Conservation (phyloP, 2,797 vertebrate genomes). For the Chelon labrosus region DNA sequence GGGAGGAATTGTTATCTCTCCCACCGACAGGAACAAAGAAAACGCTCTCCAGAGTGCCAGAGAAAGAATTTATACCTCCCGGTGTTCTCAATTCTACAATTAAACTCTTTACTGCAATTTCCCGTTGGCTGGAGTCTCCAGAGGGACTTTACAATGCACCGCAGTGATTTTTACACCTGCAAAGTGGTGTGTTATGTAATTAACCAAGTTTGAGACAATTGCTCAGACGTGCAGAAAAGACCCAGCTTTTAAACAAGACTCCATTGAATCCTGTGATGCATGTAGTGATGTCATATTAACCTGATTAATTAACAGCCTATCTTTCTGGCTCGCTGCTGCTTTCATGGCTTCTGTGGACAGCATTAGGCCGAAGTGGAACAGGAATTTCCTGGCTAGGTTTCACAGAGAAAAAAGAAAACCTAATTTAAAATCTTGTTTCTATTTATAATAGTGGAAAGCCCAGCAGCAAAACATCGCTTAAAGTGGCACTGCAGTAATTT, state of each 20-base stretch:
- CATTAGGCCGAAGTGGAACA: background rate
- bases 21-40: slow-evolving; percentile 77
- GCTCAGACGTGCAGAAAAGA: slow-evolving; percentile 30
- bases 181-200: slow-evolving; percentile 71
- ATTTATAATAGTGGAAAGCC: background rate
- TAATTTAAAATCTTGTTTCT: background rate
- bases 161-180: slow-evolving; percentile 71
- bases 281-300: slow-evolving; percentile 9
- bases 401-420: background rate
- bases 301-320: slow-evolving; percentile 17
- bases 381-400: background rate
- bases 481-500: background rate
- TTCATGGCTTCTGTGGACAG: background rate
- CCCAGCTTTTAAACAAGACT: slow-evolving; percentile 27
- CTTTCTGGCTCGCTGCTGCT: slow-evolving; percentile 1
- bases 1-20: slow-evolving; percentile 86
- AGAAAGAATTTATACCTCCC: slow-evolving; percentile 77
- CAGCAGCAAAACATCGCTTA: background rate
- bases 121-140: slow-evolving; percentile 66
- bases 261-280: background rate
- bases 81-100: slow-evolving; percentile 81
- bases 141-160: slow-evolving; percentile 54
- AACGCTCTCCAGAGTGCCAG: slow-evolving; percentile 81
- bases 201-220: slow-evolving; percentile 68
- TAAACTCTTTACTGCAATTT: slow-evolving; percentile 83